Evolutionary conservation across 2,113 vertebrate genomes (phyloP).

Genomic region (Parus major): DNA sequence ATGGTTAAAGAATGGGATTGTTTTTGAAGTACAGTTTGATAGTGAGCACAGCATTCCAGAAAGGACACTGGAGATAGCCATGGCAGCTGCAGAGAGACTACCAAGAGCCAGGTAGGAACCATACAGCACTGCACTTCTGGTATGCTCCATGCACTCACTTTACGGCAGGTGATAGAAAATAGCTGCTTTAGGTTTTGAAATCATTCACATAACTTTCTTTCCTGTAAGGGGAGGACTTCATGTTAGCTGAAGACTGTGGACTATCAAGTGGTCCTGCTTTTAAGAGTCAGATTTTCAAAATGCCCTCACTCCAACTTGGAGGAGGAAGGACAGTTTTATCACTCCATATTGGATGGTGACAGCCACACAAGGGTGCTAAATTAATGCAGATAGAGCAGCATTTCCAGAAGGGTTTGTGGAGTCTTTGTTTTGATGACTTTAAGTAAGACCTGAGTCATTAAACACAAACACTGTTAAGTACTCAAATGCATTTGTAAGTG

Average conservation of each 20-base stretch:
- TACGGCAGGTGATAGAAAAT: neutral
- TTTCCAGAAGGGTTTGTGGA: neutral
- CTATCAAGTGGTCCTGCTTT: neutral
- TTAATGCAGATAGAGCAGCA: neutral
- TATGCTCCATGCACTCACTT: neutral
- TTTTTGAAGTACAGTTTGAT: neutral
- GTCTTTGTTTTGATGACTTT: neutral
- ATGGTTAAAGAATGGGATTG: neutral
- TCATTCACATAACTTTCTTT: neutral
- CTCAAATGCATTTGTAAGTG: neutral
- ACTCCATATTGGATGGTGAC: neutral
- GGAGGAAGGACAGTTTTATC: neutral
- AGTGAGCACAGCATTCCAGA: neutral
- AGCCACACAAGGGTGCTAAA: neutral
- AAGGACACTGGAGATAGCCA: neutral
- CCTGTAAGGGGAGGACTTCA: neutral
- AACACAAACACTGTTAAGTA: neutral
- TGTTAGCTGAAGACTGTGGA: neutral
- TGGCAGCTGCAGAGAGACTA: neutral
- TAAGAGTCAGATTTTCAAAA: neutral
- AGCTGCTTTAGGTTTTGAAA: neutral
- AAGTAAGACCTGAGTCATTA: neutral
- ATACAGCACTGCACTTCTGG: neutral
- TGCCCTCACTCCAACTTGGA: neutral
- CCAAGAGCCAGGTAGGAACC: neutral